A percentile compares a stretch with the other conserved stretches of the same genome.
Evolutionary conservation across 2,797 vertebrate genomes (phyloP).

Genomic region (Poecilia gillii): DNA sequence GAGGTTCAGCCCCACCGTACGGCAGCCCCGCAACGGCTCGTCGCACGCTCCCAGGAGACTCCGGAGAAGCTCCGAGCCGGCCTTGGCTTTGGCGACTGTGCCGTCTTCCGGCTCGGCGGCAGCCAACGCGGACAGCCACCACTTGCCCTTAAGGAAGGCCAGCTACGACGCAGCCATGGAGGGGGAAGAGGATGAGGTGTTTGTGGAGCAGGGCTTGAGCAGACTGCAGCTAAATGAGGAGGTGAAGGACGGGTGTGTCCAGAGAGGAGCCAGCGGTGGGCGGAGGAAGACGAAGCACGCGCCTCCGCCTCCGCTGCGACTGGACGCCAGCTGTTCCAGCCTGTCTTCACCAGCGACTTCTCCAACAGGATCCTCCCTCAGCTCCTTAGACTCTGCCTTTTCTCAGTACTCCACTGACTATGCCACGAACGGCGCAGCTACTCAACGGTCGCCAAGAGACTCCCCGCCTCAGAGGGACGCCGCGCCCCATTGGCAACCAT

Average conservation of each 20-base stretch:
- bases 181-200: constrained; percentile 64
- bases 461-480: constrained; percentile 62
- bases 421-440: constrained; percentile 74
- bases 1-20: constrained; percentile 59
- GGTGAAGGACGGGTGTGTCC: constrained; percentile 33
- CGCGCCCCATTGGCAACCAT: constrained; percentile 32
- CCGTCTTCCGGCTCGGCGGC: constrained; percentile 43
- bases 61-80: constrained; percentile 89
- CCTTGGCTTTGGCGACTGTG: constrained; percentile 68
- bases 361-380: constrained; percentile 89
- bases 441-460: constrained; percentile 49
- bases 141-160: constrained; percentile 81
- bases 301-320: constrained; percentile 79
- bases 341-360: constrained; percentile 90
- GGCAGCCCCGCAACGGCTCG: constrained; percentile 58
- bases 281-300: constrained; percentile 67
- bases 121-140: constrained; percentile 40
- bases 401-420: constrained; percentile 91
- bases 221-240: constrained; percentile 65
- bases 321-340: constrained; percentile 89
- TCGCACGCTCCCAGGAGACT: constrained; percentile 76
- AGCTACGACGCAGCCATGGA: constrained; percentile 87
- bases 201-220: constrained; percentile 62
- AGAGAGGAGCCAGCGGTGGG: constrained; percentile 46
- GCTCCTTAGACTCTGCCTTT: constrained; percentile 93